These are phyloP conservation scores for Shargacucullia verbasci DNA, from an alignment of 2,888 invertebrate species.

Conservation along the genomic window DNA sequence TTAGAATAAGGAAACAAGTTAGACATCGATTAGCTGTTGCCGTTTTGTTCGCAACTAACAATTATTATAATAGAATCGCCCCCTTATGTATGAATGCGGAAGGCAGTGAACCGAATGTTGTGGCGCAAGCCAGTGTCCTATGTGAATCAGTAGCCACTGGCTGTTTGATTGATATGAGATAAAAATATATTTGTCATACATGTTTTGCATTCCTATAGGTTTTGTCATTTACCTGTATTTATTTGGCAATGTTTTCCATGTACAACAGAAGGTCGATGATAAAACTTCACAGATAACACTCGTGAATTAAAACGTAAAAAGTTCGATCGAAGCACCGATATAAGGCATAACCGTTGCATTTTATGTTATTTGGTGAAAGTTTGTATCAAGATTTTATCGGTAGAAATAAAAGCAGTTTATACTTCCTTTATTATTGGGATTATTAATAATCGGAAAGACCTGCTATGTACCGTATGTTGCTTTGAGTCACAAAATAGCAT, in stretches of 20 bases:
- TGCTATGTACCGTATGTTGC: no score
- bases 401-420: no score
- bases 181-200: constrained; percentile 1
- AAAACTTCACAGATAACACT: constrained; percentile 43
- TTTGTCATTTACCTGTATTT: constrained; percentile 23
- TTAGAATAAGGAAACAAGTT: no score
- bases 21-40: no score
- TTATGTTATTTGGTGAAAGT: constrained; percentile 5
- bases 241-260: constrained; percentile 15
- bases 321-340: constrained; percentile 24
- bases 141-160: background rate
- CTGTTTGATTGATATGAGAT: constrained; percentile 1
- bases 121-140: background rate
- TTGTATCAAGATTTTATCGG: no score
- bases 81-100: no score
- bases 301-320: constrained; percentile 35
- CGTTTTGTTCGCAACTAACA: no score
- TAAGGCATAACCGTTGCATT: constrained; percentile 12
- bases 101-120: no score
- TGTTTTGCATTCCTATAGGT: constrained; percentile 7
- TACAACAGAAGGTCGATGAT: constrained; percentile 30
- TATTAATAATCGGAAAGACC: no score
- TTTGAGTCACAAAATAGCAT: no score
- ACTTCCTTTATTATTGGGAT: no score
- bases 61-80: no score